These are phyloP conservation scores for Ceramica pisi DNA, from an alignment of 2,888 invertebrate species.

Conservation along the genomic window DNA sequence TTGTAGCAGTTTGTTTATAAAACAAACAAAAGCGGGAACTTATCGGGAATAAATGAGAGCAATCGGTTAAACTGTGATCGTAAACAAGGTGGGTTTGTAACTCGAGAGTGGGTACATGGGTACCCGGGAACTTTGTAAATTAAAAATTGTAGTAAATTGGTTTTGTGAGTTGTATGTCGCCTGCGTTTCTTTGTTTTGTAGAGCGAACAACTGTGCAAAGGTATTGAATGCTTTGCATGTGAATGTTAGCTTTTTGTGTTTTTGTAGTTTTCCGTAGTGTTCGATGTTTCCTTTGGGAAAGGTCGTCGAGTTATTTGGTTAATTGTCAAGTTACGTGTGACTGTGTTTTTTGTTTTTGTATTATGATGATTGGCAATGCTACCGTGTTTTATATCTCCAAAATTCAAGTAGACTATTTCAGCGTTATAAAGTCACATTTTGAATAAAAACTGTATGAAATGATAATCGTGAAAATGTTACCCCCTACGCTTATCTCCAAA, in stretches of 20 bases:
- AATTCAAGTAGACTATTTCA: too few relatives aligned
- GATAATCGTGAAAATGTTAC: too few relatives aligned
- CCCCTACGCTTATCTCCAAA: too few relatives aligned
- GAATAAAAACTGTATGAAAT: too few relatives aligned
- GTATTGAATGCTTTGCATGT: conserved; percentile 16
- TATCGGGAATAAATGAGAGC: conserved; percentile 68
- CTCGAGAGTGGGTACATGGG: conserved; percentile 43
- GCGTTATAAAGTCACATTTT: too few relatives aligned
- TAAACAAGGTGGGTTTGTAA: conserved; percentile 67
- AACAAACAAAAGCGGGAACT: conserved; percentile 66
- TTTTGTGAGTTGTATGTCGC: conserved; percentile 61
- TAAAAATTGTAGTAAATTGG: conserved; percentile 62
- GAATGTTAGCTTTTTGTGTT: conserved; percentile 1
- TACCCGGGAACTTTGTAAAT: conserved; percentile 54
- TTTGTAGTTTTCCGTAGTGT: background rate
- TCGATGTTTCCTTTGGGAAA: conserved; percentile 13
- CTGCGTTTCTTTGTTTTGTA: conserved; percentile 46
- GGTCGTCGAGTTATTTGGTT: conserved; percentile 5
- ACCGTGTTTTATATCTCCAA: background rate
- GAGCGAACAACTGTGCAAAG: conserved; percentile 16
- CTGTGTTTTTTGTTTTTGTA: background rate
- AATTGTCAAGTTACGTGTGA: background rate
- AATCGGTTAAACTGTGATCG: conserved; percentile 68
- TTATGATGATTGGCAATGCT: background rate
- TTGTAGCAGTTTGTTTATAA: conserved; percentile 62